phyloP scores from a whole-genome alignment of 2,113 vertebrate genomes.

The Tautogolabrus adspersus region DNA sequence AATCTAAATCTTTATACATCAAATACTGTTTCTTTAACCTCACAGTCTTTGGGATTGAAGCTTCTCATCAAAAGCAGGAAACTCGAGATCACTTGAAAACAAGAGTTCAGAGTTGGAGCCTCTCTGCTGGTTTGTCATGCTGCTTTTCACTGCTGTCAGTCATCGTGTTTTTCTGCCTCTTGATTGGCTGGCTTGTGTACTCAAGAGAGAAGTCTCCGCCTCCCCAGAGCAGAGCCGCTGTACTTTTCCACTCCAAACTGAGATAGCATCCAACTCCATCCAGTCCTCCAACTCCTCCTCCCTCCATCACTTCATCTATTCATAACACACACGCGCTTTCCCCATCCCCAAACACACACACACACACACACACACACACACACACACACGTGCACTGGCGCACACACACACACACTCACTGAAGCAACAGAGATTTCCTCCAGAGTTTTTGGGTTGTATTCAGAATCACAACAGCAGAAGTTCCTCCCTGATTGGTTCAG shows the following conservation, averaged over 20 bases:
- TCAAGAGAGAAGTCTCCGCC: slow-evolving; percentile 38
- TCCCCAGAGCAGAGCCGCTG: slow-evolving; percentile 36
- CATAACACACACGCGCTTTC: slow-evolving; percentile 25
- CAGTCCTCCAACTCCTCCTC: slow-evolving; percentile 38
- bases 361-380: slow-evolving; percentile 19
- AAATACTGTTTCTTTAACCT: not conserved
- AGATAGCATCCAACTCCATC: slow-evolving; percentile 34
- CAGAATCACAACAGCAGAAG: slow-evolving; percentile 12
- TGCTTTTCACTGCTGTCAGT: slow-evolving; percentile 35
- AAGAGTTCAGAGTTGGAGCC: slow-evolving; percentile 27
- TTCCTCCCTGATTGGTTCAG: slow-evolving; percentile 33
- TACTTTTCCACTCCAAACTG: slow-evolving; percentile 79
- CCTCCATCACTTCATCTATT: slow-evolving; percentile 46
- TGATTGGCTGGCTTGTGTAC: slow-evolving; percentile 51
- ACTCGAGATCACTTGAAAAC: slow-evolving; percentile 5
- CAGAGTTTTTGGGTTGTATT: slow-evolving; percentile 8
- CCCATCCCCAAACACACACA: not conserved
- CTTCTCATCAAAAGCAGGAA: not conserved
- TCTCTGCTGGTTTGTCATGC: slow-evolving; percentile 28
- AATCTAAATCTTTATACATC: not conserved
- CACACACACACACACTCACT: slow-evolving; percentile 26
- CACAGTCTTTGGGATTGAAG: not conserved
- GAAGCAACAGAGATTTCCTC: slow-evolving; percentile 18
- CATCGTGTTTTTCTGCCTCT: slow-evolving; percentile 50
- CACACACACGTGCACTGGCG: slow-evolving; percentile 6